Evolutionary conservation across 2,797 vertebrate genomes (phyloP).

Genomic region (Apogon hyalosoma): DNA sequence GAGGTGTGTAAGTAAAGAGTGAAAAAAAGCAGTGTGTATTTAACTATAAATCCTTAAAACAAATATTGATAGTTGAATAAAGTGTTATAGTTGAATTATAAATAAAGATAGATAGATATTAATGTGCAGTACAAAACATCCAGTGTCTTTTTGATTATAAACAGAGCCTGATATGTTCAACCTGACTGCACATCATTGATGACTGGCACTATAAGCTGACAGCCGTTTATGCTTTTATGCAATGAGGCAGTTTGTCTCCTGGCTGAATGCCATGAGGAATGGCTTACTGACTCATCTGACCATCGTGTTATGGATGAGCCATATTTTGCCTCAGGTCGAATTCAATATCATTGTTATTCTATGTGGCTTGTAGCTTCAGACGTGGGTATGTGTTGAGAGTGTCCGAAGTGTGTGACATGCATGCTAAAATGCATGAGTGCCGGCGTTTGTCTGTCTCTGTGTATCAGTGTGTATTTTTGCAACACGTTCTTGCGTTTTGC

Average conservation of each 20-base stretch:
- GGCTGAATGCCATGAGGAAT: slow-evolving; percentile 28
- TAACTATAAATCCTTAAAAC: too few species aligned
- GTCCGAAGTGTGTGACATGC: slow-evolving; percentile 21
- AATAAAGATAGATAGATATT: background rate
- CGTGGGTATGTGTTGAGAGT: background rate
- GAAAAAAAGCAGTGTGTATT: too few species aligned
- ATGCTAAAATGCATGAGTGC: slow-evolving; percentile 16
- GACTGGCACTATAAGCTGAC: slow-evolving; percentile 35
- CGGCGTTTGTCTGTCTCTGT: slow-evolving; percentile 2
- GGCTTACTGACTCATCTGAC: slow-evolving; percentile 25
- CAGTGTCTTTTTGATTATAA: slow-evolving; percentile 12
- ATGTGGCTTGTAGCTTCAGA: slow-evolving; percentile 22
- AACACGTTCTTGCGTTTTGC: slow-evolving; percentile 8
- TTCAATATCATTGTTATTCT: slow-evolving; percentile 50
- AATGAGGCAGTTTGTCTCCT: slow-evolving; percentile 23
- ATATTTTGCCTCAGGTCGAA: slow-evolving; percentile 34
- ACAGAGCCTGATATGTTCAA: background rate
- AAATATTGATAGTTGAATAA: too few species aligned
- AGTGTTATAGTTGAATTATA: too few species aligned
- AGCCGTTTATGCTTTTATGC: slow-evolving; percentile 36
- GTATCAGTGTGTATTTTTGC: slow-evolving; percentile 4
- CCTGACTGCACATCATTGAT: slow-evolving; percentile 18
- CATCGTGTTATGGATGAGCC: slow-evolving; percentile 46
- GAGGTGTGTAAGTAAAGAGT: too few species aligned
- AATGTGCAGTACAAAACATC: background rate